A percentile compares a stretch with the other conserved stretches of the same genome.
phyloP scores from a whole-genome alignment of 2,113 vertebrate species.

The Oriolus oriolus region DNA sequence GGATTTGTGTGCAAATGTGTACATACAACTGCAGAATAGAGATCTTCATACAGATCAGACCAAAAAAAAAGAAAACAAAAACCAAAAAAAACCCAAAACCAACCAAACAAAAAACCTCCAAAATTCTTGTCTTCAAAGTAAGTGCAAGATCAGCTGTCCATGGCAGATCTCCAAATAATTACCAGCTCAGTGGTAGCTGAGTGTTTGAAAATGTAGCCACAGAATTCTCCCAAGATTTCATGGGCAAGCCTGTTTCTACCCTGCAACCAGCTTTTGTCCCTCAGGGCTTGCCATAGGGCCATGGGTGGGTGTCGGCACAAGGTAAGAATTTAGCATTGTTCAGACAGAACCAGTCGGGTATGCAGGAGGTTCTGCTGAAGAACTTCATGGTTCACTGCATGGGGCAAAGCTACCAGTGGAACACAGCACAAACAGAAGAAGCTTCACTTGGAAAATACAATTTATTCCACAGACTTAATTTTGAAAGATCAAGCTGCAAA shows the following conservation, averaged over 20 bases:
- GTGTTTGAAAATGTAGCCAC: not conserved
- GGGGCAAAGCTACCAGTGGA: not conserved
- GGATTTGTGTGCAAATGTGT: not conserved
- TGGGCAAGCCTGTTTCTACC: not conserved
- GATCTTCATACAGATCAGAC: not conserved
- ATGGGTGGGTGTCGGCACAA: not conserved
- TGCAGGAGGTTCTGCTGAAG: not conserved
- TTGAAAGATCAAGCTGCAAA: not conserved
- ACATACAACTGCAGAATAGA: not conserved
- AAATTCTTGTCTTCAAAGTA: not conserved
- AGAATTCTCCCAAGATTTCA: not conserved
- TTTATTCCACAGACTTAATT: slow-evolving; percentile 21
- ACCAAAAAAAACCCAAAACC: not conserved
- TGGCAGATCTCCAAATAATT: not conserved
- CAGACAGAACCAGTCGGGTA: fast-evolving
- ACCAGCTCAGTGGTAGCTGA: not conserved
- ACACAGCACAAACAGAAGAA: not conserved
- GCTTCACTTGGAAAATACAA: slow-evolving; percentile 22
- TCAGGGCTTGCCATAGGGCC: fast-evolving
- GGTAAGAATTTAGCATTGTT: not conserved
- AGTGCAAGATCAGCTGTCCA: not conserved
- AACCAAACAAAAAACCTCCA: not conserved
- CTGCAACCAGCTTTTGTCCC: not conserved
- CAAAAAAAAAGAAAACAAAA: fast-evolving
- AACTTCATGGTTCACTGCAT: not conserved